Evolutionary conservation across 23 tunicate species (phyloP), one percentile per base, ranked within the genome.

Genomic region (Ascidia mentula): DNA sequence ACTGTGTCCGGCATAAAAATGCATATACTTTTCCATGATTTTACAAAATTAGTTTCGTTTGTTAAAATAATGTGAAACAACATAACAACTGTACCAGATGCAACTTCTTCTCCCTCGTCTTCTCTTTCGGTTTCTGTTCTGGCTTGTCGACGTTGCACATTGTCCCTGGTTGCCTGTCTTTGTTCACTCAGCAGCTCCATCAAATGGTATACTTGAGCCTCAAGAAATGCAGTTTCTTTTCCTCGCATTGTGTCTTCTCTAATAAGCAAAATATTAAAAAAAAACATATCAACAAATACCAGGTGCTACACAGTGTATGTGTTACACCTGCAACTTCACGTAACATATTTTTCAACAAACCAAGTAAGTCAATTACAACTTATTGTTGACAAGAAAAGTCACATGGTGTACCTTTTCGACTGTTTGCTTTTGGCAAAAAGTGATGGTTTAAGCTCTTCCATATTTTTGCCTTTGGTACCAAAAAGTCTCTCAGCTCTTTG

Each of bases 121-220:
- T 87, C 91, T 38, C 94, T 40, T 45, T 95, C 99, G 0, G 82
- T 83, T 42, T 88, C 99, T 34, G 92, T 95, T 32, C 99, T 75
- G 0, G 99, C 99, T 76, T 95, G 99, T 34, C 95, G 85, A 6
- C 99, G 89, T 34, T 95, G 96, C 6, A 95, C 96, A 73, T 95
- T 95, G 38, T 95, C 99, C 18, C 84, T 71, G 6, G 99, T 89
- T 17, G 89, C 95, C 74, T 83, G 88, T 35, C 89, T 80, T 79
- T 95, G 99, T 65, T 95, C 93, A 36, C 93, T 86, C 39, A 95
- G 82, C 32, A 90, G 77, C 37, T 95, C 99, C 79, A 88, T 88
- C 45, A 90, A 69, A 37, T 83, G 89, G 72, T 95, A 95, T 31
- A 95, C 76, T 73, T 83, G 86, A 2, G 99, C 99, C 69, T 95